These are phyloP conservation scores for Trachops cirrhosus DNA, from an alignment of 2,797 vertebrate genomes.

Conservation along the genomic window DNA sequence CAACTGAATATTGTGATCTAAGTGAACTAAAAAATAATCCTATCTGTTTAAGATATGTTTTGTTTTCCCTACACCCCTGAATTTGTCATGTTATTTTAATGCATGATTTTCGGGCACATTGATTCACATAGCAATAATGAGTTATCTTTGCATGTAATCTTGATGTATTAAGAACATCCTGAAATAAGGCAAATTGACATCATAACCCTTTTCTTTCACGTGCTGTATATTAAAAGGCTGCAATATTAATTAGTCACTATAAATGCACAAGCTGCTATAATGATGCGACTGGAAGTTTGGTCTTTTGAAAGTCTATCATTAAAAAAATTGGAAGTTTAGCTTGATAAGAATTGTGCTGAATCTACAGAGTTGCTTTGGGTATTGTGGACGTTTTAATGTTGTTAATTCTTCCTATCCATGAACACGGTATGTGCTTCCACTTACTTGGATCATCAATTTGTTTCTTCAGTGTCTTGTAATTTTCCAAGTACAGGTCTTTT, in stretches of 20 bases:
- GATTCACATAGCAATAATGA: conserved; percentile 36
- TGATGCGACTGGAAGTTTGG: not conserved
- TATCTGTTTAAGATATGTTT: not conserved
- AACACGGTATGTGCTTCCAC: not conserved
- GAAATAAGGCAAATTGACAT: conserved; percentile 12
- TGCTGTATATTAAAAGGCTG: not conserved
- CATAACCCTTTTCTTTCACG: conserved; percentile 1
- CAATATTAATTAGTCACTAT: not conserved
- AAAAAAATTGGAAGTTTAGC: conserved; percentile 32
- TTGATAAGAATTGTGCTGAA: not conserved
- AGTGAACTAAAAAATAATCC: not conserved
- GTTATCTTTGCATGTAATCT: conserved; percentile 1
- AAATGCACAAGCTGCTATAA: not conserved
- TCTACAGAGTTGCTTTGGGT: not conserved
- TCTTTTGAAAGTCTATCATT: conserved; percentile 13
- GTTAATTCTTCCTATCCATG: not conserved
- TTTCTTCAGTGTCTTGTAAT: not conserved
- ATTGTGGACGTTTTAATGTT: not conserved
- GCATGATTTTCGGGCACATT: not conserved
- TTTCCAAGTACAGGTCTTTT: not conserved
- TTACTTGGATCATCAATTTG: not conserved
- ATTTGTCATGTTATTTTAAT: not conserved
- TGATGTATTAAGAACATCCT: not conserved
- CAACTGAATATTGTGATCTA: not conserved
- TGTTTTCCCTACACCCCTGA: not conserved